Base-by-base conservation (phyloP, 1,140 invertebrate species). In the Ectropis grisescens region DNA sequence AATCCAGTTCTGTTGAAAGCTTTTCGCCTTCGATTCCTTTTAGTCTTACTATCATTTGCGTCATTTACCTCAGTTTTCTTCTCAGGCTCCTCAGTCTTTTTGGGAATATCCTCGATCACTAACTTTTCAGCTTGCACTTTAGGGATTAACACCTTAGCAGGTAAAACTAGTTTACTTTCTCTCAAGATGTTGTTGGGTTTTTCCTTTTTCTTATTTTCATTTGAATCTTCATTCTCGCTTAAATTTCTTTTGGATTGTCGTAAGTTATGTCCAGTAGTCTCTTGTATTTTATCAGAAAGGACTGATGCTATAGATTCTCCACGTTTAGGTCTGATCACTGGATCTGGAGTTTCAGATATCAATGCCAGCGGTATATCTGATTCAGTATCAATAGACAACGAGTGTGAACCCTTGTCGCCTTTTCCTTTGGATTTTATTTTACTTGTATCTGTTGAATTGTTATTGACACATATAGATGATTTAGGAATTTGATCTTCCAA, bases 1-100 rank as follows among this genome's bases (percentile, higher is more conserved):
- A 95, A 95, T 4, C 93, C 93, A 7, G 93, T 95, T 47, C 92
- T 84, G 66, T 95, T 96, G 8, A 91, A 89, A 3, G 89, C 85
- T 70, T 93, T 90, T 30, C 92, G 88, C 32, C 92, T 86, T 37
- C 90, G 85, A 5, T 87, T 79, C 65, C 90, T 90, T 44, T 90
- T 88, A 25, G 38, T 46, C 37, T 82, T 79, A 23, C 42, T 68
- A 14, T 76, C 67, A 29, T 34, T 40, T 0, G 38, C 31, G 13
- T 69, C 60, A 33, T 37, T 50, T n/a, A 25, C 41, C 24, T 58
- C 58, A 11, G 13, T 19, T 23, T 57, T 56, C 31, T 69, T 59
- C 5, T 35, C 23, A 24, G 43, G 26, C 13, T 40, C 15, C 25
- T 3, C 34, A 11, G 47, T 37, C 45, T 67, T 80, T 33, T 74